Conservation (phyloP, 2,888 invertebrate species). For the Pristionchus japonicus region DNA sequence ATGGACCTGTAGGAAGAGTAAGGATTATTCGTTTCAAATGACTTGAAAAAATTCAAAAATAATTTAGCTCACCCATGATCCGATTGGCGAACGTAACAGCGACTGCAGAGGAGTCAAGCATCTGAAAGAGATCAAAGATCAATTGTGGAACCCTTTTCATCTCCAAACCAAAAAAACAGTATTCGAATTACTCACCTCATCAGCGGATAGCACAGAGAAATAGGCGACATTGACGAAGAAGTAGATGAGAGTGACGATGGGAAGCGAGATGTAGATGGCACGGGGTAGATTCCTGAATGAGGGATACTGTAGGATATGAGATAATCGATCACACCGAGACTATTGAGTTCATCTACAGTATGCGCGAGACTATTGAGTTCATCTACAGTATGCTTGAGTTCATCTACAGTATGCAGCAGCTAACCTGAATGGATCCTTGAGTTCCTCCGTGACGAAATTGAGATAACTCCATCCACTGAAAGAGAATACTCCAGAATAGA, state of each 20-base stretch:
- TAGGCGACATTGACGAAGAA: constrained; percentile 92
- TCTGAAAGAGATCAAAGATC: constrained; percentile 49
- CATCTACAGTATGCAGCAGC: too few species aligned
- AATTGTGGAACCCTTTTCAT: too few species aligned
- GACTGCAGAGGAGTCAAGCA: constrained; percentile 86
- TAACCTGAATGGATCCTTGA: constrained; percentile 87
- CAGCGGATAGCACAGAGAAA: constrained; percentile 87
- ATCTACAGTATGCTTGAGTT: too few species aligned
- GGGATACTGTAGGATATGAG: not conserved
- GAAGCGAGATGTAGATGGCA: constrained; percentile 94
- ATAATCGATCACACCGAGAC: not conserved
- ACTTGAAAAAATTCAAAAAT: too few species aligned
- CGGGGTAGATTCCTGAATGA: constrained; percentile 87
- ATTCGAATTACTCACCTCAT: constrained; percentile 83
- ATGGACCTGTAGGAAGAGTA: too few species aligned
- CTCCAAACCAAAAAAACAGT: too few species aligned
- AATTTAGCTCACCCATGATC: constrained; percentile 80
- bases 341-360: too few species aligned
- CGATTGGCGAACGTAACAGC: constrained; percentile 92
- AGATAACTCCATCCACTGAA: constrained; percentile 95
- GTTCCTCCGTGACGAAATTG: constrained; percentile 93
- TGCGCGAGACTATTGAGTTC: too few species aligned
- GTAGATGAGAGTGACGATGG: constrained; percentile 90
- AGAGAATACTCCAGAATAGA: constrained; percentile 93
- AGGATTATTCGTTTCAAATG: too few species aligned